phyloP scores from a whole-genome alignment of 2,797 vertebrate genomes.

The Tolypeutes matacus region DNA sequence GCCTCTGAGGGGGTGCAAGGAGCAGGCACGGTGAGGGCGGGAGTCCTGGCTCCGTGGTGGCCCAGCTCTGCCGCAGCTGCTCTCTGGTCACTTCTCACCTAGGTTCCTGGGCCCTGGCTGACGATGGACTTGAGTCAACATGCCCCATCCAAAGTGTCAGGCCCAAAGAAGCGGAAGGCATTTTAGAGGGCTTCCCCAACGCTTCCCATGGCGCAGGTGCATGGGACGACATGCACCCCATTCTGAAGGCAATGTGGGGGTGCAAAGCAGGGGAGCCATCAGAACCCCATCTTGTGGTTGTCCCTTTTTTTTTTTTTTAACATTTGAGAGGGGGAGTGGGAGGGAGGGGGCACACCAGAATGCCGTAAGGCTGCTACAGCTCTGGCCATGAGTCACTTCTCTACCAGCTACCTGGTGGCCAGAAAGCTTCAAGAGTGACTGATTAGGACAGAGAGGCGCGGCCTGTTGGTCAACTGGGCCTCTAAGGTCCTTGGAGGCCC shows the following conservation, averaged over 20 bases:
- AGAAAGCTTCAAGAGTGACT: accelerated
- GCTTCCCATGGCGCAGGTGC: not conserved
- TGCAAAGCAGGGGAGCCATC: not conserved
- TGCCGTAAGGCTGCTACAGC: not conserved
- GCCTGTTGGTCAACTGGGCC: not conserved
- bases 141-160: accelerated
- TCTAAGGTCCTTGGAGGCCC: not conserved
- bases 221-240: accelerated
- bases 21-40: not conserved
- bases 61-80: too few relatives aligned
- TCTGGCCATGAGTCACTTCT: accelerated
- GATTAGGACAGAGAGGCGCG: not conserved
- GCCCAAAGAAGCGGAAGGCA: not conserved
- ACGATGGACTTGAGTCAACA: accelerated
- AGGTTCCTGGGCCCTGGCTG: not conserved
- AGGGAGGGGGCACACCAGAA: not conserved
- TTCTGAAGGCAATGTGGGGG: not conserved
- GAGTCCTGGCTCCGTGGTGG: accelerated
- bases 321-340: not conserved
- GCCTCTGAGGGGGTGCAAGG: not conserved
- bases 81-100: too few relatives aligned
- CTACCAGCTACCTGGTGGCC: not conserved
- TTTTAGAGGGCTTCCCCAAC: not conserved
- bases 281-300: not conserved
- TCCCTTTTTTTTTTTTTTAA: not conserved